Base-by-base conservation (phyloP, 2,113 vertebrate genomes). In the Tetrao urogallus region DNA sequence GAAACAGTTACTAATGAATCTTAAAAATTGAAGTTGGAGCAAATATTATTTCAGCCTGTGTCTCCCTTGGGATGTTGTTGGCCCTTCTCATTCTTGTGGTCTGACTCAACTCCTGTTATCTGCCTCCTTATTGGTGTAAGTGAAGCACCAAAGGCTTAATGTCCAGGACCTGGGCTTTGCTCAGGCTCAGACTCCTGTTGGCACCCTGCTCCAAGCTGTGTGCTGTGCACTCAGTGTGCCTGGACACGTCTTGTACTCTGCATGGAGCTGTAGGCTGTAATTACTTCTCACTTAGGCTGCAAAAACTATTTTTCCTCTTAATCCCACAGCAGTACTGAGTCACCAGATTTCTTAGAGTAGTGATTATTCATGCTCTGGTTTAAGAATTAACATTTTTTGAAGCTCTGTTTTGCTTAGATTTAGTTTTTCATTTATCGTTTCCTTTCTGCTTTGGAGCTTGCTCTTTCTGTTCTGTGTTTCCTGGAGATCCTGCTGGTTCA, bases 281-380 rank as follows among this genome's bases (percentile, higher is more conserved):
- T 94, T 94, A 42, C 58, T 71, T 88, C 85, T 88, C 34, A 24
- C 82, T 69, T 64, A 43, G 73, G 70, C 63, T 88, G 80, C 82
- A 83, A 88, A 63, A 90, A 86, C 76, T 86, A 17, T 61, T 95
- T 91, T 92, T 75, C 91, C 77, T 84, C 52, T 87, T 86, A 91
- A 94, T 94, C 82, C 61, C 73, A 48, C 93, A 91, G 88, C 85
- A 81, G 48, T 45, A 69, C 66, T 94, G 95, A 96, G 65, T 97
- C 94, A 94, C 89, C 42, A n/a, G 34, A 15, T 88, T 94, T 90
- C 91, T 77, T 30, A 80, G 11, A 47, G 75, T 45, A 48, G 93
- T 81, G 75, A 86, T 95, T 95, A 93, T 93, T 96, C 91, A 66
- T 78, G n/a, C 48, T 42, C 65, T 42, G 57, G 65, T 67, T 89